Conservation (phyloP, 2,113 vertebrate genomes). For the Pelvicachromis taeniatus region DNA sequence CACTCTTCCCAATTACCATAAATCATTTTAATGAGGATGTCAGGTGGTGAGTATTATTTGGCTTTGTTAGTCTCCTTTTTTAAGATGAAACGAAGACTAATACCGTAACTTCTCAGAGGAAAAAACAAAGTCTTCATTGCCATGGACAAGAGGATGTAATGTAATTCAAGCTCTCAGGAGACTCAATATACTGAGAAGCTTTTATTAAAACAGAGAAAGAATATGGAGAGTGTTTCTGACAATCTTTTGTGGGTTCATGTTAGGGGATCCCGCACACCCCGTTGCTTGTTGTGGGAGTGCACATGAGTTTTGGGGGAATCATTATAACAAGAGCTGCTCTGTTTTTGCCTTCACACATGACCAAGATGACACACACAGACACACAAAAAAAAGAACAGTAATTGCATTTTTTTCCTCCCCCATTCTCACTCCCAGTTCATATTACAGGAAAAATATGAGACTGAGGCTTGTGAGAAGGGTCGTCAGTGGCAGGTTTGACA, state of each 20-base stretch:
- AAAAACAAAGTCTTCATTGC: not conserved
- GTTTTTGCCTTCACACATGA: slow-evolving; percentile 55
- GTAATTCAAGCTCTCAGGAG: slow-evolving; percentile 1
- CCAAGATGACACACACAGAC: slow-evolving; percentile 37
- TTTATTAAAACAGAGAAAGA: slow-evolving; percentile 28
- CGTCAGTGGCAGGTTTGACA: slow-evolving; percentile 48
- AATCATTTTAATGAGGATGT: not conserved
- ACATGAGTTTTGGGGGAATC: slow-evolving; percentile 34
- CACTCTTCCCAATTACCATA: not conserved
- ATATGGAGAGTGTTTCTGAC: too few relatives aligned
- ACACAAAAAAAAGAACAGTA: slow-evolving; percentile 28
- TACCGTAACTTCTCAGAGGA: not conserved
- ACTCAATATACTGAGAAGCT: not conserved
- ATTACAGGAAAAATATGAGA: slow-evolving; percentile 55
- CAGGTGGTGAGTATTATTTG: not conserved
- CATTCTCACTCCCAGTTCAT: not conserved
- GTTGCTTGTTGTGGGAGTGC: slow-evolving; percentile 19
- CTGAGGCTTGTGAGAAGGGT: slow-evolving; percentile 22
- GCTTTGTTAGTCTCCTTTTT: not conserved
- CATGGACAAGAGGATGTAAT: not conserved
- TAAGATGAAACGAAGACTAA: not conserved
- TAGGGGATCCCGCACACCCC: slow-evolving; percentile 19
- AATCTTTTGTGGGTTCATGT: slow-evolving; percentile 1
- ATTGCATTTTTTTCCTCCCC: slow-evolving; percentile 32
- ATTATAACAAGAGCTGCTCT: slow-evolving; percentile 50